Conservation (phyloP, 2,113 vertebrate genomes). For the Pampusana beccarii region DNA sequence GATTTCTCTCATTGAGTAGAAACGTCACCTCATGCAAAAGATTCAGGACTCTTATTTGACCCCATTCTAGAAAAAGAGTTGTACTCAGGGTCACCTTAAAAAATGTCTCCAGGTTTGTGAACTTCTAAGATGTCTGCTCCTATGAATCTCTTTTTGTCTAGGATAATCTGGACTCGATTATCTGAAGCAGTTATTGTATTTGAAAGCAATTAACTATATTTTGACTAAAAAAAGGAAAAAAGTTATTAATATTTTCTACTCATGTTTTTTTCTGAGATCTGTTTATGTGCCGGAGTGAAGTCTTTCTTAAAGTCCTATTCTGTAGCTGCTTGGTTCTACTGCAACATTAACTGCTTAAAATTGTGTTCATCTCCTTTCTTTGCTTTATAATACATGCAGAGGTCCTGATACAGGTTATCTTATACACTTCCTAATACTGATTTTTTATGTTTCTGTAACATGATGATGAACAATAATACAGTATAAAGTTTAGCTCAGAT, state of each 20-base stretch:
- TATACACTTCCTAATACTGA: background rate
- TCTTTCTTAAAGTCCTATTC: background rate
- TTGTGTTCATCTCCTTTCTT: background rate
- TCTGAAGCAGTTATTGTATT: background rate
- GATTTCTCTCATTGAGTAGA: background rate
- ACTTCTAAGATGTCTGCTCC: background rate
- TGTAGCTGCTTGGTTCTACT: background rate
- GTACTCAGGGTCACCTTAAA: background rate
- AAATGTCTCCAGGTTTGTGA: background rate
- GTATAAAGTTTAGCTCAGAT: background rate
- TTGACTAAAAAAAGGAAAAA: background rate
- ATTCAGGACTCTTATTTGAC: background rate
- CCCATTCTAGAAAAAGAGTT: background rate
- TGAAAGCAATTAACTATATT: background rate
- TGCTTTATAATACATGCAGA: background rate
- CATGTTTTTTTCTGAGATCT: background rate
- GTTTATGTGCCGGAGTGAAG: background rate
- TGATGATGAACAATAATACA: background rate
- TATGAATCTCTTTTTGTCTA: background rate
- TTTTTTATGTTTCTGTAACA: background rate
- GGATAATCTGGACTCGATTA: background rate
- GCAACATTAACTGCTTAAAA: background rate
- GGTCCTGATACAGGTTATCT: background rate
- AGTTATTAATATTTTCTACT: background rate
- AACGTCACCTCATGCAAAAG: background rate